phyloP scores from a whole-genome alignment of 2,797 vertebrate genomes.

The Danio choprae region DNA sequence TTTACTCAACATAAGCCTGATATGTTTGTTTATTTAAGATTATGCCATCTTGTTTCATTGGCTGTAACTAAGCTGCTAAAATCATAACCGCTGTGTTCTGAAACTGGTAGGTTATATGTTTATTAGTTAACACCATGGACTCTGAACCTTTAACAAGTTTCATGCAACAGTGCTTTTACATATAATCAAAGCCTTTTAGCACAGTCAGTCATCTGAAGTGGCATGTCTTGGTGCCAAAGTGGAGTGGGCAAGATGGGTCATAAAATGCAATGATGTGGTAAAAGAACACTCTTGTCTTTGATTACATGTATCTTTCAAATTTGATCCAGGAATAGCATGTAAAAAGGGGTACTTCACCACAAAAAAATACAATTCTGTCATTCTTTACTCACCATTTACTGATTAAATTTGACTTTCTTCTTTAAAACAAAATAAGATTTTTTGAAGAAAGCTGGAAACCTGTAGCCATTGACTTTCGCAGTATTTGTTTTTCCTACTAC shows the following conservation, averaged over 20 bases:
- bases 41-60: conserved; percentile 21
- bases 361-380: too few relatives aligned
- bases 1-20: conserved; percentile 40
- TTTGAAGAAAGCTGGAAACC: too few relatives aligned
- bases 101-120: conserved; percentile 25
- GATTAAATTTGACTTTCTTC: too few relatives aligned
- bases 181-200: conserved; percentile 23
- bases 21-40: conserved; percentile 40
- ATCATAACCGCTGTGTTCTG: conserved; percentile 32
- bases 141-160: conserved; percentile 44
- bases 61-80: conserved; percentile 48
- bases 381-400: too few relatives aligned
- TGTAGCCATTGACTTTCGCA: too few relatives aligned
- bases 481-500: too few relatives aligned
- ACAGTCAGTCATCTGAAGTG: conserved; percentile 3
- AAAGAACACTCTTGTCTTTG: conserved; percentile 18
- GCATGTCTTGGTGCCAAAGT: conserved; percentile 11
- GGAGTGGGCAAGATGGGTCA: conserved; percentile 3
- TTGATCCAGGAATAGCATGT: neutral
- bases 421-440: too few relatives aligned
- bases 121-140: conserved; percentile 8
- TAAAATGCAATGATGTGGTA: conserved; percentile 29
- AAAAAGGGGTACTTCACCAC: too few relatives aligned
- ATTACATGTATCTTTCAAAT: conserved; percentile 30
- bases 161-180: conserved; percentile 16